phyloP scores from a whole-genome alignment of 2,888 invertebrate species.

The Hyppa rectilinea region DNA sequence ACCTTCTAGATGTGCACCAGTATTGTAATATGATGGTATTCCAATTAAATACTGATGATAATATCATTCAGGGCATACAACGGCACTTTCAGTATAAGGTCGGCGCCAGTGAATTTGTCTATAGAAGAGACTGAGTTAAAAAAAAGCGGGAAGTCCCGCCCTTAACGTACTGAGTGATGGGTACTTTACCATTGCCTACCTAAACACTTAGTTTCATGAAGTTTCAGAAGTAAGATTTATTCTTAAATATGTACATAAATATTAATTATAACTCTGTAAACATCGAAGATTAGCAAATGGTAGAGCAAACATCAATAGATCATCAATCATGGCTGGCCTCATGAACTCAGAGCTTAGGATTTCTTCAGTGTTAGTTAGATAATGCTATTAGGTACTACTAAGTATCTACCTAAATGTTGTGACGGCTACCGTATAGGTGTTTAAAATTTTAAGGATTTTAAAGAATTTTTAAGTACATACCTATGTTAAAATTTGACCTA shows the following conservation, averaged over 20 bases:
- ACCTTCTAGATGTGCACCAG: not conserved
- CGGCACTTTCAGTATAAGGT: not conserved
- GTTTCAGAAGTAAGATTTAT: not conserved
- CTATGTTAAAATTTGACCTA: no score
- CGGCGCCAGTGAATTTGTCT: not conserved
- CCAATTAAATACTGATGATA: not conserved
- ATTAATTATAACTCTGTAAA: no score
- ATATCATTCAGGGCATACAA: not conserved
- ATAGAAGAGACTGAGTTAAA: not conserved
- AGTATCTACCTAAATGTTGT: slow-evolving; percentile 4
- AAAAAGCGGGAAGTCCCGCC: not conserved
- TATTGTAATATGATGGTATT: not conserved
- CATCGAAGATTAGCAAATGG: not conserved
- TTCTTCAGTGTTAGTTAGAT: slow-evolving; percentile 2
- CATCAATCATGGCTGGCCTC: not conserved
- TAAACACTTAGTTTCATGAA: not conserved
- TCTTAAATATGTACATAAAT: no score
- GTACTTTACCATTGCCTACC: no score
- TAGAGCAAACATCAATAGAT: not conserved
- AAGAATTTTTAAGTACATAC: no score
- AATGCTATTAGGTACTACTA: slow-evolving; percentile 4
- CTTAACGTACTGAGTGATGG: no score
- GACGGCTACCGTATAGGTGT: not conserved
- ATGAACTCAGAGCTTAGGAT: slow-evolving; percentile 10
- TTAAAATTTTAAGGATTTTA: not conserved